Conservation (phyloP, 2,888 invertebrate species). For the Callosobruchus maculatus region DNA sequence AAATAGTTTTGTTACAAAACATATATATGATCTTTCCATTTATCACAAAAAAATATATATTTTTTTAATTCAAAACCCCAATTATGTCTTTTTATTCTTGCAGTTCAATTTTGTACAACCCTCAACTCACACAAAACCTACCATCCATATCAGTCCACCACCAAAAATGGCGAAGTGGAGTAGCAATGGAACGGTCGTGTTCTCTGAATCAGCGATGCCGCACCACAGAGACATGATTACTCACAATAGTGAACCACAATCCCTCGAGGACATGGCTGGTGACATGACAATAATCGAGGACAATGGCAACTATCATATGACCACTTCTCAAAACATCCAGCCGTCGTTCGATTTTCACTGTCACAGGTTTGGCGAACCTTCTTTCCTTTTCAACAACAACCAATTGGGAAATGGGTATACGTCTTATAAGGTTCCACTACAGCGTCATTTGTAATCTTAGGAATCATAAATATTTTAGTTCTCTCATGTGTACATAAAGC, state of each 20-base stretch:
- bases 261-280: neutral
- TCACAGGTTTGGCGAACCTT: neutral
- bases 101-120: neutral
- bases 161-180: neutral
- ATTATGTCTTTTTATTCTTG: neutral
- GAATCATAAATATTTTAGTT: too few relatives aligned
- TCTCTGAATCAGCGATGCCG: neutral
- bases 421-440: neutral
- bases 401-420: neutral
- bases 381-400: neutral
- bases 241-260: neutral
- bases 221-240: neutral
- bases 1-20: too few relatives aligned
- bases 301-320: neutral
- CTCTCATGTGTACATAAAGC: too few relatives aligned
- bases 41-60: too few relatives aligned
- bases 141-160: neutral
- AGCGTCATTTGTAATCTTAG: too few relatives aligned
- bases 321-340: neutral
- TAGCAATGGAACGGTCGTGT: neutral
- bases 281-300: neutral
- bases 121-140: neutral
- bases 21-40: too few relatives aligned
- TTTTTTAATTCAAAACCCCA: too few relatives aligned
- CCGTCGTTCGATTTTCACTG: neutral